phyloP scores from a whole-genome alignment of 2,888 invertebrate genomes.

The Rotaria macrura region DNA sequence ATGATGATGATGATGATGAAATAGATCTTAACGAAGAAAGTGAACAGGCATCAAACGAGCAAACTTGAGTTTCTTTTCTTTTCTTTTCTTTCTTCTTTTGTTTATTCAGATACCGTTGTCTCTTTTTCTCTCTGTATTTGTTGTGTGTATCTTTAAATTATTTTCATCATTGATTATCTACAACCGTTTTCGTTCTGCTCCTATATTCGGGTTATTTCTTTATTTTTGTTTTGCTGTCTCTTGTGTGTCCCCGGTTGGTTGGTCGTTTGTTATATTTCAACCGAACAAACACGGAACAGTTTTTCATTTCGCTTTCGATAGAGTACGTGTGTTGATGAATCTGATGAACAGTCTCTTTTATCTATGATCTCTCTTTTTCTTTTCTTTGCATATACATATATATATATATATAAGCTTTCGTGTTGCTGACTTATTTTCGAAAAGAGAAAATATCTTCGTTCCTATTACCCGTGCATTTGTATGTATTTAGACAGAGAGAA shows the following conservation, averaged over 20 bases:
- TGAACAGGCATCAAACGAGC: background rate
- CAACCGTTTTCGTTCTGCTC: background rate
- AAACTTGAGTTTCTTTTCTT: background rate
- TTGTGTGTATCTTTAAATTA: background rate
- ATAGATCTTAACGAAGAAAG: background rate
- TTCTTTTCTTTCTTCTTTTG: background rate
- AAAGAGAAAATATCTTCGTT: background rate
- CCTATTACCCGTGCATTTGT: background rate
- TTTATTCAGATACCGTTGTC: background rate
- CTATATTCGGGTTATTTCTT: background rate
- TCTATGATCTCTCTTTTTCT: background rate
- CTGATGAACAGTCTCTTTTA: conserved; percentile 6
- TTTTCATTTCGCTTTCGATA: background rate
- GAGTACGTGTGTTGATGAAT: background rate
- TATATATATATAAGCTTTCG: background rate
- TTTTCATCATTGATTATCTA: background rate
- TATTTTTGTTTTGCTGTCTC: background rate
- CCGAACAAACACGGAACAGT: background rate
- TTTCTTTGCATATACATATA: background rate
- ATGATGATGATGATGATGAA: background rate
- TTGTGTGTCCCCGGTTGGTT: conserved; percentile 6
- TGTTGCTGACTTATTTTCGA: background rate
- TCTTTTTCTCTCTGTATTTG: background rate
- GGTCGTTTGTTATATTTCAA: background rate
- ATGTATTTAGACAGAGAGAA: background rate